Evolutionary conservation across 2,113 vertebrate species (phyloP), one percentile per base, ranked within the genome.

Genomic region (Nothocercus nigrocapillus): DNA sequence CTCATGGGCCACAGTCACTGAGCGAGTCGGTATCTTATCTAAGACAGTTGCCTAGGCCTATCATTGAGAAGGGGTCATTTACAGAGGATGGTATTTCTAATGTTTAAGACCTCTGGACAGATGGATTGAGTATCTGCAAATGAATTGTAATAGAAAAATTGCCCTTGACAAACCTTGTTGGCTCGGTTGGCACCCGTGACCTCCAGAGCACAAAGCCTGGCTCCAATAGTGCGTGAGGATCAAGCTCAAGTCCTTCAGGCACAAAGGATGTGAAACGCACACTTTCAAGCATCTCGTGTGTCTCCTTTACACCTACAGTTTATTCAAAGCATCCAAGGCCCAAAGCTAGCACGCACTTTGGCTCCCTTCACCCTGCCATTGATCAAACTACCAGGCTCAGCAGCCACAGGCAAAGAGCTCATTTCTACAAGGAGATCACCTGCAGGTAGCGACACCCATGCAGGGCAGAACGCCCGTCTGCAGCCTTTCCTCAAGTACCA

Each of bases 281-380:
- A n/a, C 30, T 56, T 8, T 10, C 58, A 11, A 64, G 42, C 28
- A n/a, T 28, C 18, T 64, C 19, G 25, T 47, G 62, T 15, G 5
- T 28, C 34, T 58, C 44, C 7, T 38, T 18, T 42, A 44, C 10
- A 54, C 7, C 34, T 13, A 44, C 22, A 76, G 25, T 14, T 66
- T 38, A 45, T 8, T 28, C 20, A 9, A 6, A 49, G 18, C 24
- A 88, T 11, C 44, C 44, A 59, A 40, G 36, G 9, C 28, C 49
- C 64, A 77, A 70, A 72, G 36, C 7, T 54, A 53, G 18, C 22
- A 13, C 3, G 4, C 6, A 40, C 7, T 42, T 77, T 74, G 36
- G 2, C 6, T 27, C n/a, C 24, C 8, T 18, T 7, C 25, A 16
- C 63, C 25, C 18, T 49, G 21, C 28, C 1, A 0, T 9, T 16